Conservation (phyloP, 2,113 vertebrate genomes). For the Ranitomeya imitator region DNA sequence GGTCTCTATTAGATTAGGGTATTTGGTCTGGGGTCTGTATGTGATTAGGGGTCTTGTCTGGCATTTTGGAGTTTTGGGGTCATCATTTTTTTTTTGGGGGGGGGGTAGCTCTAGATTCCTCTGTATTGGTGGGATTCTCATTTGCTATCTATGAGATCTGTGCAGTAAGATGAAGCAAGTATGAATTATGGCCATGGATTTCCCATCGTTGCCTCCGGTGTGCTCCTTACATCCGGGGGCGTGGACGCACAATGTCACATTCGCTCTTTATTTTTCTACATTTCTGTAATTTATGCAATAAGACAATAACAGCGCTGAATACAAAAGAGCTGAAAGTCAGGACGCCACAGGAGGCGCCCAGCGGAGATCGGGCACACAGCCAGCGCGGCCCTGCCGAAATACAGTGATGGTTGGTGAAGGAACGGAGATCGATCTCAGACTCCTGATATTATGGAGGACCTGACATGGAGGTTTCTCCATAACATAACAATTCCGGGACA, state of each 20-base stretch:
- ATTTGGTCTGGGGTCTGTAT: background rate
- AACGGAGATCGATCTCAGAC: background rate
- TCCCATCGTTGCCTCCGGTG: background rate
- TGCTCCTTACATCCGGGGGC: background rate
- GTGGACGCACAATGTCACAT: constrained; percentile 26
- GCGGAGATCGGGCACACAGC: constrained; percentile 40
- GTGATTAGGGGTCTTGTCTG: background rate
- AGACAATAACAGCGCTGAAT: constrained; percentile 51
- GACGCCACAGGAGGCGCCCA: constrained; percentile 39
- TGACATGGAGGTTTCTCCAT: no score
- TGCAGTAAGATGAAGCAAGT: background rate
- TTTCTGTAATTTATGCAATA: constrained; percentile 51
- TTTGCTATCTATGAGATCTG: background rate
- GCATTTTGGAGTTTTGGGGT: background rate
- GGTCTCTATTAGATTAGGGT: background rate
- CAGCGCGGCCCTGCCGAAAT: constrained; percentile 27
- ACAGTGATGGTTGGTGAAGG: background rate
- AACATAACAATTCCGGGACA: no score
- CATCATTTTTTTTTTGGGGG: background rate
- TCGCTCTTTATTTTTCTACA: constrained; percentile 35
- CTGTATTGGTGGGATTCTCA: no score
- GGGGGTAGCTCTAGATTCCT: no score
- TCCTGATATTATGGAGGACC: no score
- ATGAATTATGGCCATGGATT: background rate
- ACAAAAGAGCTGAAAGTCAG: constrained; percentile 28